These are phyloP conservation scores for Tadarida brasiliensis DNA, from an alignment of 2,797 vertebrate species.

Conservation along the genomic window DNA sequence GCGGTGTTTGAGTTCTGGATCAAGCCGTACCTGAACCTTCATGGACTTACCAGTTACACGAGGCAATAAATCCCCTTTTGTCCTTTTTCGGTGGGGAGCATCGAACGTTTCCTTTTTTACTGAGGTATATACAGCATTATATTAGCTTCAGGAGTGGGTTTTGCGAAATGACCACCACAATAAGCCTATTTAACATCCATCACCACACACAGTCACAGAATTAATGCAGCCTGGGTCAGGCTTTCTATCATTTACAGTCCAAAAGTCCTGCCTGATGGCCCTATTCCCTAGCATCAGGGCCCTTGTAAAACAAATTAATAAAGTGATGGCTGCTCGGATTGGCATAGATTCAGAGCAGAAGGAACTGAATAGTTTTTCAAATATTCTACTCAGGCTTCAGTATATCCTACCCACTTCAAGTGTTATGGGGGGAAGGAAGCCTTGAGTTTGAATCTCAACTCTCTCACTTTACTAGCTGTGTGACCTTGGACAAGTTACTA, in stretches of 20 bases:
- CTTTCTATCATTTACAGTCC: neutral
- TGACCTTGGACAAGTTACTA: neutral
- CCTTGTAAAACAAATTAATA: neutral
- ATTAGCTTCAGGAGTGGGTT: neutral
- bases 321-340: neutral
- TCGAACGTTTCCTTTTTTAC: neutral
- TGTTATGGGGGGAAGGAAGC: neutral
- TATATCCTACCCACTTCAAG: neutral
- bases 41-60: rapidly evolving
- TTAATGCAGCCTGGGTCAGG: neutral
- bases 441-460: neutral
- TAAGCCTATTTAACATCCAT: neutral
- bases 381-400: neutral
- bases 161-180: neutral
- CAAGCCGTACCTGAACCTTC: neutral
- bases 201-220: neutral
- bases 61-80: neutral
- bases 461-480: neutral
- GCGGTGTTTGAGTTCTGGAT: neutral
- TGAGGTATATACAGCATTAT: neutral
- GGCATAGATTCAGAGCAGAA: neutral
- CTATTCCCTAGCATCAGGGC: neutral
- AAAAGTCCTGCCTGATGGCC: neutral
- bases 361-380: neutral
- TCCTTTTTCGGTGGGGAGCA: neutral